Evolutionary conservation across 2,113 vertebrate species (phyloP).

Genomic region (Sinocyclocheilus anophthalmus): DNA sequence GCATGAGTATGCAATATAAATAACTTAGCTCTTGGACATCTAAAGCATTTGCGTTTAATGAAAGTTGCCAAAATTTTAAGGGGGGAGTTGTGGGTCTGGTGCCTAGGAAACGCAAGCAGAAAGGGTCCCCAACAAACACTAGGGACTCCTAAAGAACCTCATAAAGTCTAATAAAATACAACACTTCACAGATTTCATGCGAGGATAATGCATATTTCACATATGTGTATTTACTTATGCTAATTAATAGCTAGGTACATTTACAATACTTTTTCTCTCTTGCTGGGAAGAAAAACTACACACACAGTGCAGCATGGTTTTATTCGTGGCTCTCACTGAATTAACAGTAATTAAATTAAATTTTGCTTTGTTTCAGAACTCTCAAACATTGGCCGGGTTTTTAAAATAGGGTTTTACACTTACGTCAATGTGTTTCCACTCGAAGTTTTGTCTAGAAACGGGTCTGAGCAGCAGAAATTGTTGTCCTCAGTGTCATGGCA

Average conservation of each 20-base stretch:
- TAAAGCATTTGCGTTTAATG: background rate
- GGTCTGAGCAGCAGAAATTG: background rate
- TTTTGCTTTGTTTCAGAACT: background rate
- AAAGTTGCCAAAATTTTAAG: background rate
- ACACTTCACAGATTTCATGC: background rate
- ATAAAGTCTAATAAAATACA: background rate
- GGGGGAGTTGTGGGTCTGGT: background rate
- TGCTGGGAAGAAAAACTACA: background rate
- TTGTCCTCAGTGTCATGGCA: slow-evolving; percentile 6
- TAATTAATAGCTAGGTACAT: background rate
- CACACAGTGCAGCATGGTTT: background rate
- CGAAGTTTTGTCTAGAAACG: background rate
- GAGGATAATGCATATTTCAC: background rate
- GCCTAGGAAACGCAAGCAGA: slow-evolving; percentile 6
- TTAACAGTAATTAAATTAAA: background rate
- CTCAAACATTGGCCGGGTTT: background rate
- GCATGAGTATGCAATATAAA: background rate
- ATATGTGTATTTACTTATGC: background rate
- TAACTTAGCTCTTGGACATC: background rate
- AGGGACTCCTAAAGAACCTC: background rate
- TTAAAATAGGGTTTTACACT: background rate
- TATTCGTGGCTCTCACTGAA: background rate
- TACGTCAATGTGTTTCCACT: background rate
- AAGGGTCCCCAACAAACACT: background rate
- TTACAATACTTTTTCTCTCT: background rate